Percentiles rank a stretch among this genome's conserved stretches.
These are phyloP conservation scores for Agrotis ipsilon DNA, from an alignment of 2,888 invertebrate genomes.

Conservation along the genomic window DNA sequence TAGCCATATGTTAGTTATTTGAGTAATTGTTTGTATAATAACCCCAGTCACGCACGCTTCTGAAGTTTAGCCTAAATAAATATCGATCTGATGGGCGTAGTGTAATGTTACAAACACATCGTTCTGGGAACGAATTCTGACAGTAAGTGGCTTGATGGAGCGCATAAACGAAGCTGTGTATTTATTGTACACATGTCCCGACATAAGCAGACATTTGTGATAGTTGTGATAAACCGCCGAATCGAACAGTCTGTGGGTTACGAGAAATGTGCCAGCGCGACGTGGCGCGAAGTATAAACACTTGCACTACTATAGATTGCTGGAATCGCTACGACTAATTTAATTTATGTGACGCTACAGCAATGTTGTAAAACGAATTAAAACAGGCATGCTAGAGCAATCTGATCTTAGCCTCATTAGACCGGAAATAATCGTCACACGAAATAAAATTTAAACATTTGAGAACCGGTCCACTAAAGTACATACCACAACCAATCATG, in stretches of 20 bases:
- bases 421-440: neutral
- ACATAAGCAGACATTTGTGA: conserved; percentile 15
- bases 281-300: neutral
- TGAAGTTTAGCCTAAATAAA: conserved; percentile 40
- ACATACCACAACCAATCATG: conserved; percentile 3
- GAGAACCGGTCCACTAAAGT: conserved; percentile 15
- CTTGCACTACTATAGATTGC: neutral
- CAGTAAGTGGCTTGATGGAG: conserved; percentile 23
- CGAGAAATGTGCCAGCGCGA: conserved; percentile 17
- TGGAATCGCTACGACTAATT: neutral
- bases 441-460: neutral
- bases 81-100: conserved; percentile 44
- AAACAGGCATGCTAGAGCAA: neutral
- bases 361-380: conserved; percentile 4
- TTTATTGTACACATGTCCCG: conserved; percentile 37
- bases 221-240: conserved; percentile 25
- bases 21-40: conserved; percentile 30
- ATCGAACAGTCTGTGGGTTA: conserved; percentile 25
- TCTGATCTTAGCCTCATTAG: neutral
- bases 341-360: neutral
- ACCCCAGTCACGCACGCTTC: conserved; percentile 39
- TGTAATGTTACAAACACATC: conserved; percentile 17
- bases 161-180: conserved; percentile 23
- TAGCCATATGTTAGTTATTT: conserved; percentile 28
- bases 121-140: conserved; percentile 17